Evolutionary conservation across 2,113 vertebrate genomes (phyloP).

Genomic region (Phocoena sinus): DNA sequence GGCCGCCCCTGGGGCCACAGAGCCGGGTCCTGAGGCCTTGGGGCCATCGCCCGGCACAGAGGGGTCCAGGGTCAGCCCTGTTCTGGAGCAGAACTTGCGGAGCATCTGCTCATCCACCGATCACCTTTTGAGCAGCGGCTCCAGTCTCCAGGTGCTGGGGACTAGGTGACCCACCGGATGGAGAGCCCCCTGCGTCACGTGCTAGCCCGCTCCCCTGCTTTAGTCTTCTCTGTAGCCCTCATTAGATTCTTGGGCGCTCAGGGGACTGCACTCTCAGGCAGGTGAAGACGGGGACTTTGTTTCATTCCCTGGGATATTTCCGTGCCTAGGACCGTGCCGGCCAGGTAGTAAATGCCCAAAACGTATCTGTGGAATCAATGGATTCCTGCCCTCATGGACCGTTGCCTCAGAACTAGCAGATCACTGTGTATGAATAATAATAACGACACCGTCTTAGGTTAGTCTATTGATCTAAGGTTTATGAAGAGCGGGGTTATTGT

Average conservation of each 20-base stretch:
- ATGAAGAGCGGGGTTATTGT: background rate
- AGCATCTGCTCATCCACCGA: background rate
- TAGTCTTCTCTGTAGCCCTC: background rate
- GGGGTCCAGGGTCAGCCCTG: background rate
- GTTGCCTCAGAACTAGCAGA: background rate
- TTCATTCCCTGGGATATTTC: background rate
- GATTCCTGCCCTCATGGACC: background rate
- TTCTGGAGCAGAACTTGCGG: rapidly evolving
- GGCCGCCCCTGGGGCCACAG: rapidly evolving
- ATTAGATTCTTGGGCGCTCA: background rate
- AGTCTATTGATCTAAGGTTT: background rate
- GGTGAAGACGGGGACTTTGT: background rate
- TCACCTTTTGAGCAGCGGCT: background rate
- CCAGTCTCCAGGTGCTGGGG: background rate
- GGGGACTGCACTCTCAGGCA: background rate
- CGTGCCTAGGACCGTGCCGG: background rate
- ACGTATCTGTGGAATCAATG: background rate
- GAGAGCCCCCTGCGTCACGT: background rate
- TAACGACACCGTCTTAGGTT: background rate
- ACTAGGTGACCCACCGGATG: rapidly evolving
- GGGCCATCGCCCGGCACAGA: background rate
- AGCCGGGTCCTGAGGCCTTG: background rate
- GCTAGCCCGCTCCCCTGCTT: background rate
- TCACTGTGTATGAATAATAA: background rate
- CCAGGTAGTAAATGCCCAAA: background rate